These are phyloP conservation scores for Mastigias papua DNA, from an alignment of 30 jellyfish, hydroid and myxozoan species.

Conservation along the genomic window DNA sequence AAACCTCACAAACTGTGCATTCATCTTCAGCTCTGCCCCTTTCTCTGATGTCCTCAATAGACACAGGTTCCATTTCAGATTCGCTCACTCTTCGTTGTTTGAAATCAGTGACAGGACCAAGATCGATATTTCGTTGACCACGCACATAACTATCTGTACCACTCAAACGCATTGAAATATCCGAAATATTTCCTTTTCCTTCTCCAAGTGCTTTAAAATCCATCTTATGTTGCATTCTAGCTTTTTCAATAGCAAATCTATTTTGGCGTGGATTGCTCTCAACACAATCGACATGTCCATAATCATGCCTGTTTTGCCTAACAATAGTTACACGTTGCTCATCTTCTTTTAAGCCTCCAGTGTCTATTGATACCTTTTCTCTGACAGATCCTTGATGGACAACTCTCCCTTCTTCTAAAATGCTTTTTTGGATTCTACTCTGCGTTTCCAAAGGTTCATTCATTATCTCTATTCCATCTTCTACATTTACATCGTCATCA, in stretches of 20 bases:
- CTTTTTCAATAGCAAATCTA: no score
- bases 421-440: not conserved
- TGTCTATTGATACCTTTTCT: not conserved
- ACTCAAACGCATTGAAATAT: not conserved
- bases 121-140: not conserved
- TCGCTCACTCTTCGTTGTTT: not conserved
- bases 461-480: not conserved
- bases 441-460: not conserved
- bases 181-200: not conserved
- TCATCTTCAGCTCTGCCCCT: slow-evolving; percentile 6
- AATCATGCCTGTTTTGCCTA: no score
- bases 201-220: not conserved
- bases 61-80: not conserved
- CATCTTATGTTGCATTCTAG: no score
- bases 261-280: no score
- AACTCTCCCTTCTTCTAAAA: not conserved
- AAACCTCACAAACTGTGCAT: slow-evolving; percentile 52
- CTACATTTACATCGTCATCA: not conserved
- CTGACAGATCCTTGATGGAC: not conserved
- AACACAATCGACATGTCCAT: no score
- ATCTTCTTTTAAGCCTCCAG: no score
- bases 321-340: no score
- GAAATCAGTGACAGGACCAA: no score
- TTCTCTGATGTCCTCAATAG: not conserved
- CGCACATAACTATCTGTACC: not conserved